A percentile compares a stretch with the other conserved stretches of the same genome.
phyloP scores from a whole-genome alignment of 2,113 vertebrate species.

The Furnarius figulus region DNA sequence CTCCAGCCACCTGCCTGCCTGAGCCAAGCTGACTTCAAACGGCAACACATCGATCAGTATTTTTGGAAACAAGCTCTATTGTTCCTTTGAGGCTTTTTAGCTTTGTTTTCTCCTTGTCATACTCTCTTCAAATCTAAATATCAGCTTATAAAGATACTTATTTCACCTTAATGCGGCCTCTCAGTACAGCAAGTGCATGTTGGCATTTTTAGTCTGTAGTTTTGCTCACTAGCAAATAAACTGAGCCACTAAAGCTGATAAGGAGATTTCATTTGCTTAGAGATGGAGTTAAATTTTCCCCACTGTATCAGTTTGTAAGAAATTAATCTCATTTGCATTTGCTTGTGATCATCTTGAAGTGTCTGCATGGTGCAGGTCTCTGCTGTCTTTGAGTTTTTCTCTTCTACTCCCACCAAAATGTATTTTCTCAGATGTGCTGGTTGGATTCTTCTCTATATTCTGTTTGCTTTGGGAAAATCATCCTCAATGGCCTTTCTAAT shows the following conservation, averaged over 20 bases:
- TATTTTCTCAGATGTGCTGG: neutral
- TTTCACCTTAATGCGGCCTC: neutral
- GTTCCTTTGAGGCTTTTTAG: neutral
- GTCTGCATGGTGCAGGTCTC: neutral
- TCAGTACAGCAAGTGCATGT: neutral
- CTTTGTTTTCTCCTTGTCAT: neutral
- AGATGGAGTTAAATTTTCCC: neutral
- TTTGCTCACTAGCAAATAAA: neutral
- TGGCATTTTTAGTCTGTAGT: neutral
- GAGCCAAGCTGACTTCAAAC: constrained; percentile 3
- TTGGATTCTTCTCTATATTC: neutral
- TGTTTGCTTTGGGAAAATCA: neutral
- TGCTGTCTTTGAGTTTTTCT: neutral
- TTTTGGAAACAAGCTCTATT: constrained; percentile 23
- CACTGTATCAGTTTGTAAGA: neutral
- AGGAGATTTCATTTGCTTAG: neutral
- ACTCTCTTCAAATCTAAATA: constrained; percentile 1
- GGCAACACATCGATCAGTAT: neutral
- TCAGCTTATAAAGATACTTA: neutral
- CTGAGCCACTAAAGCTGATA: neutral
- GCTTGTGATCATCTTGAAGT: neutral
- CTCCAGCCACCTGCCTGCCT: neutral
- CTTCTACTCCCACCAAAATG: neutral
- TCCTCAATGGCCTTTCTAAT: neutral
- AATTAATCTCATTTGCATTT: neutral